Evolutionary conservation across 2,888 invertebrate genomes (phyloP), one percentile per base, ranked within the genome.

Genomic region (Villa cingulata): DNA sequence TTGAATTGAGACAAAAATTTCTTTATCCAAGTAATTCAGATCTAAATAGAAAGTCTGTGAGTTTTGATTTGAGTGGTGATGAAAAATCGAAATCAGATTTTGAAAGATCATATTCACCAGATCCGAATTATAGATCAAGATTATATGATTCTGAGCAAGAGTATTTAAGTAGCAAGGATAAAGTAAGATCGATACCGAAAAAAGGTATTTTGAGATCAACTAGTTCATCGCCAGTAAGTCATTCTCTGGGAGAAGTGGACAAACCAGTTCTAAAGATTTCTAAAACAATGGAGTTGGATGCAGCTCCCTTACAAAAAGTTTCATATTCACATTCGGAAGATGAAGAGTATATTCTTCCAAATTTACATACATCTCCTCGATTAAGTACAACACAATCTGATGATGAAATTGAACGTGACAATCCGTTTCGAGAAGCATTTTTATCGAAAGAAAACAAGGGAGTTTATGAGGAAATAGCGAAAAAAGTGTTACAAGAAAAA

Each of bases 51-150:
- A 70, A 70, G 52, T 68, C 69, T 0, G 70, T 70, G 0, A 70
- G 70, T 47, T 70, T 70, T 38, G 70, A 70, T 51, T 57, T 70
- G 7, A 66, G 68, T 27, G 68, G 66, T 1, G 68, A 67, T 49
- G 69, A 69, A 50, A 62, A 60, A 14, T 62, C 65, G 14, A 63
- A 61, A 46, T 65, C 68, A 2, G 66, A 68, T 48, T 60, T 59
- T 41, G 68, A 67, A 46, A 27, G 65, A 23, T 62, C 64, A 1
- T 54, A 52, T 20, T 59, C 60, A 15, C 60, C 62, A 0, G 59
- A 61, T 32, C 43, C 19, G 51, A 14, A 57, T 52, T 3, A 54
- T 49, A 4, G 54, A 39, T 43, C 34, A 9, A 59, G 66, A 3
- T 60, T 58, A 48, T 68, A 66, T 45, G 66, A 68, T 47, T 68